Evolutionary conservation across 2,113 vertebrate species (phyloP), one percentile per base, ranked within the genome.

Genomic region (Oceanites oceanicus): DNA sequence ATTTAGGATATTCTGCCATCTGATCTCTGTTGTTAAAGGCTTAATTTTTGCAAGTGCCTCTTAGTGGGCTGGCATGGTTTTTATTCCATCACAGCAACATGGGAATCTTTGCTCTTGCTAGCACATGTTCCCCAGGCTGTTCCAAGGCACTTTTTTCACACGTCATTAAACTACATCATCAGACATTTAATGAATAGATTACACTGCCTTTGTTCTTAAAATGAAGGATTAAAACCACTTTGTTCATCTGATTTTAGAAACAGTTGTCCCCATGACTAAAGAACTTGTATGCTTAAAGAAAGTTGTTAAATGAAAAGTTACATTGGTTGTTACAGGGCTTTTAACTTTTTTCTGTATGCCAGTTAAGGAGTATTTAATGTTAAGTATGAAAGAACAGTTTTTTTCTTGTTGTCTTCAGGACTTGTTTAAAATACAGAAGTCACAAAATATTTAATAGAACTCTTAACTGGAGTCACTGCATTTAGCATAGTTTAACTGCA

Each of bases 141-240:
- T 93, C 92, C 73, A 93, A 91, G 29, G 40, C 86, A 58, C 45
- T 95, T 80, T 86, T 90, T 96, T 89, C 86, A 83, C 47, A 86
- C 80, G 82, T 86, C 75, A 79, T 92, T 95, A 86, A 94, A 77
- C 19, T 38, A 17, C 67, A 88, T 83, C 63, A 83, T 77, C 75
- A 90, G 56, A 90, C 80, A 88, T 71, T 92, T 94, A 92, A 91
- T 85, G 67, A 91, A 34, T 52, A 89, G 91, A 92, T 94, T 91
- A 49, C 45, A 18, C 34, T 89, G 73, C n/a, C 82, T 95, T 97
- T 97, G 92, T 95, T 96, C 83, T 94, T 94, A 68, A 96, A 96
- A 92, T 45, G 49, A 93, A 94, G 61, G 70, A 94, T 56, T 89
- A 89, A 94, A 75, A 5, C 27, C 17, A 7, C 45, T 94, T 94